A percentile compares a stretch with the other conserved stretches of the same genome.
These are phyloP conservation scores for Hypomecis punctinalis DNA, from an alignment of 2,888 invertebrate genomes.

Conservation along the genomic window DNA sequence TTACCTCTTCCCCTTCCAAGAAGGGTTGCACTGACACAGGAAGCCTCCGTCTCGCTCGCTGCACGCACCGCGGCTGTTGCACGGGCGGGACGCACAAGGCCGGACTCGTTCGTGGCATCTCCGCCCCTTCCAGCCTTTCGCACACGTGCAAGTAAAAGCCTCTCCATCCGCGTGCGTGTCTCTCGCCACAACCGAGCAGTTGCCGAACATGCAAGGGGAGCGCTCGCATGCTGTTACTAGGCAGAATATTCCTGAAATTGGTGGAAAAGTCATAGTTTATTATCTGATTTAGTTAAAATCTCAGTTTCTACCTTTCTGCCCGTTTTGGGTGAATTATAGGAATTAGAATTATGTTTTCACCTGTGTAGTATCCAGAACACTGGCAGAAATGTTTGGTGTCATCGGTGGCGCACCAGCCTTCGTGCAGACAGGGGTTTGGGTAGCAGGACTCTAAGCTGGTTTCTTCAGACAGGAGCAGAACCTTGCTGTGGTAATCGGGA, in stretches of 20 bases:
- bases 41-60: slow-evolving; percentile 87
- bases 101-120: slow-evolving; percentile 88
- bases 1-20: slow-evolving; percentile 87
- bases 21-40: slow-evolving; percentile 90
- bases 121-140: slow-evolving; percentile 87
- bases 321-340: not conserved
- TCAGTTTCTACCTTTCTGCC: too few relatives aligned
- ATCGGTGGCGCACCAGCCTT: slow-evolving; percentile 87
- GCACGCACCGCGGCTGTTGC: slow-evolving; percentile 91
- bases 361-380: slow-evolving; percentile 89
- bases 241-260: slow-evolving; percentile 88
- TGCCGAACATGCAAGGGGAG: slow-evolving; percentile 88
- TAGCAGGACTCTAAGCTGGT: slow-evolving; percentile 87
- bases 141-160: slow-evolving; percentile 87
- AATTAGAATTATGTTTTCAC: too few relatives aligned
- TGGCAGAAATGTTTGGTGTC: slow-evolving; percentile 87
- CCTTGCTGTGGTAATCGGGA: slow-evolving; percentile 86
- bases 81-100: slow-evolving; percentile 90
- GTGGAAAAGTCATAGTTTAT: not conserved
- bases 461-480: slow-evolving; percentile 85
- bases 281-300: too few relatives aligned
- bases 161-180: slow-evolving; percentile 52
- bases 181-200: slow-evolving; percentile 81
- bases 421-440: slow-evolving; percentile 90
- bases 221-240: slow-evolving; percentile 90